Base-by-base conservation (phyloP, 2,113 vertebrate genomes). In the Trogon surrucura region DNA sequence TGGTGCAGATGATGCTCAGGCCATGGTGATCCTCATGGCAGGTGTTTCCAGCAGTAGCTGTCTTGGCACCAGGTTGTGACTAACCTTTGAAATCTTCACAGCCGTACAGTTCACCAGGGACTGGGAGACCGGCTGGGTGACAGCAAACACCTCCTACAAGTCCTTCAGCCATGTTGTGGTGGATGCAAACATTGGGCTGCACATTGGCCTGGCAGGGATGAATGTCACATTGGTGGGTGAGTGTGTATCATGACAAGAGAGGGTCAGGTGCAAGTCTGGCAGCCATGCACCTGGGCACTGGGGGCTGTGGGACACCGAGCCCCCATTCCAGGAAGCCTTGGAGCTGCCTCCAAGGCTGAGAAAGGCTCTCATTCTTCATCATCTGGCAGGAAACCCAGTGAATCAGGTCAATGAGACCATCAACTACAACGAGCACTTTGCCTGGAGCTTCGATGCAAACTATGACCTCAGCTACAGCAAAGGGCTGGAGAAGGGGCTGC, bases 371-470 rank as follows among this genome's bases (percentile, higher is more conserved):
- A 14, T 12, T 56, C 38, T 69, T 45, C 47, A 11, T 60, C 19
- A 9, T 29, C 53, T 53, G 20, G 2, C 96, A 99, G 99, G 99
- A 30, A 98, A 98, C 51, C 99, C 99, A 0, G 96, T 99, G 60
- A 92, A 97, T 10, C 99, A 99, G 94, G 92, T 99, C 71, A 99
- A 99, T 1, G 99, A 99, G 96, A 99, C 99, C 87, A 99, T 99
- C 36, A 80, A 98, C 97, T 99, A 99, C 97, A 99, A 99, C 0
- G 99, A 99, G 92, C 97, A 98, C 90, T 99, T 99, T 95, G 88
- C 91, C 27, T 99, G 99, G 99, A 95, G 87, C 10, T 93, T 98
- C 2, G 26, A 56, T 5, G 95, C 95, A 13, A 91, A 98, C 70
- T 98, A 98, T 0, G 97, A 98, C 4, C 83, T 83, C 29, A 98